Evolutionary conservation across 2,113 vertebrate genomes (phyloP).

Genomic region (Sardina pilchardus): DNA sequence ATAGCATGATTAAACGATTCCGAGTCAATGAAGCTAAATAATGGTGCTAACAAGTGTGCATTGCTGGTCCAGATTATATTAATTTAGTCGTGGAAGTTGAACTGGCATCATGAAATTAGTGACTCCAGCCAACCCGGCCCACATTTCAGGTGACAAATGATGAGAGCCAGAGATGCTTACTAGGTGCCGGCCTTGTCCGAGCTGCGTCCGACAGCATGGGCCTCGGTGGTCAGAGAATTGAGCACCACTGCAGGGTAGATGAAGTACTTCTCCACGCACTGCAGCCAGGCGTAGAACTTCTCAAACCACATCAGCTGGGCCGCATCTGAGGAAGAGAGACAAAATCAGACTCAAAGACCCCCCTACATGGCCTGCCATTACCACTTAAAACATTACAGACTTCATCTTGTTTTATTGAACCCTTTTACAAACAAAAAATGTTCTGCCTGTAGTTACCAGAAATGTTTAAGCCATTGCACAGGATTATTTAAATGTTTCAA

Average conservation of each 20-base stretch:
- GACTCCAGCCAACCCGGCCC: not conserved
- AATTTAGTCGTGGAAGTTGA: not conserved
- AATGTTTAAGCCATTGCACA: too few relatives aligned
- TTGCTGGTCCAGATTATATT: too few relatives aligned
- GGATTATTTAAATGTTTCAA: too few relatives aligned
- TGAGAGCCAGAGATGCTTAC: conserved; percentile 65
- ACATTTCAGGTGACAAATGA: not conserved
- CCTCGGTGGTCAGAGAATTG: conserved; percentile 84
- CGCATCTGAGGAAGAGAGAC: conserved; percentile 68
- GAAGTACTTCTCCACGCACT: conserved; percentile 87
- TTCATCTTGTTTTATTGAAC: too few relatives aligned
- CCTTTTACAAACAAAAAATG: too few relatives aligned
- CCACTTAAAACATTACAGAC: too few relatives aligned
- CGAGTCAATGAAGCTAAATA: too few relatives aligned
- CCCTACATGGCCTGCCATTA: not conserved
- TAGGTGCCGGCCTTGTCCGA: conserved; percentile 83
- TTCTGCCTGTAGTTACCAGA: too few relatives aligned
- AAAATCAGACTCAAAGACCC: not conserved
- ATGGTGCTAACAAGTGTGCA: too few relatives aligned
- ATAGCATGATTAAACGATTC: too few relatives aligned
- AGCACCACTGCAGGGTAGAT: conserved; percentile 89
- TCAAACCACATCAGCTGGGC: conserved; percentile 94
- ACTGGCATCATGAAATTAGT: not conserved
- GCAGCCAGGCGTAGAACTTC: conserved; percentile 86
- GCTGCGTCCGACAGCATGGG: conserved; percentile 75